Conservation (phyloP, 2,113 vertebrate genomes). For the Tragulus kanchil region DNA sequence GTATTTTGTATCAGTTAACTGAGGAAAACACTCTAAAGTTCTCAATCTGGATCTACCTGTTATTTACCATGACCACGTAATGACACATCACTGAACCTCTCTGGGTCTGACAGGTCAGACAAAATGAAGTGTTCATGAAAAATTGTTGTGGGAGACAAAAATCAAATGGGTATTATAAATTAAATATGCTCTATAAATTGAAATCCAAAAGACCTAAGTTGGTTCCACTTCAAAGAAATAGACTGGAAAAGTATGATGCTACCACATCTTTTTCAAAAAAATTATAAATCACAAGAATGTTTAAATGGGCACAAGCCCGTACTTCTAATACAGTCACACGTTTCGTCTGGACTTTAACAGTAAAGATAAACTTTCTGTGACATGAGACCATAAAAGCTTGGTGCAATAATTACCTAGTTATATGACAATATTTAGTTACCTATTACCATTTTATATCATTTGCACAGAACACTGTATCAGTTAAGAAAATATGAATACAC, state of each 20-base stretch:
- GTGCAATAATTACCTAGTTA: conserved; percentile 32
- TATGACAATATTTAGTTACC: conserved; percentile 63
- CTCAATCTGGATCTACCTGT: neutral
- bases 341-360: conserved; percentile 70
- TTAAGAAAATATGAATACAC: conserved; percentile 65
- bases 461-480: conserved; percentile 65
- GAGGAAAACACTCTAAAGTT: too few relatives aligned
- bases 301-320: conserved; percentile 14
- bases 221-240: neutral
- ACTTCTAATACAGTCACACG: neutral
- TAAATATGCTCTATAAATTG: neutral
- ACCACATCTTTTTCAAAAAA: neutral
- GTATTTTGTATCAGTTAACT: neutral
- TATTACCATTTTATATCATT: conserved; percentile 67
- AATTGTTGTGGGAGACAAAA: neutral
- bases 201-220: neutral
- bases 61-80: neutral
- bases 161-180: neutral
- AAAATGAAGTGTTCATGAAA: neutral
- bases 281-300: neutral
- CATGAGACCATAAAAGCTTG: conserved; percentile 71
- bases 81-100: neutral
- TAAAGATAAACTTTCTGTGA: conserved; percentile 69
- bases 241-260: neutral
- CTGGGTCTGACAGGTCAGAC: neutral